Conservation (phyloP, 2,113 vertebrate species). For the Spermophilus dauricus region DNA sequence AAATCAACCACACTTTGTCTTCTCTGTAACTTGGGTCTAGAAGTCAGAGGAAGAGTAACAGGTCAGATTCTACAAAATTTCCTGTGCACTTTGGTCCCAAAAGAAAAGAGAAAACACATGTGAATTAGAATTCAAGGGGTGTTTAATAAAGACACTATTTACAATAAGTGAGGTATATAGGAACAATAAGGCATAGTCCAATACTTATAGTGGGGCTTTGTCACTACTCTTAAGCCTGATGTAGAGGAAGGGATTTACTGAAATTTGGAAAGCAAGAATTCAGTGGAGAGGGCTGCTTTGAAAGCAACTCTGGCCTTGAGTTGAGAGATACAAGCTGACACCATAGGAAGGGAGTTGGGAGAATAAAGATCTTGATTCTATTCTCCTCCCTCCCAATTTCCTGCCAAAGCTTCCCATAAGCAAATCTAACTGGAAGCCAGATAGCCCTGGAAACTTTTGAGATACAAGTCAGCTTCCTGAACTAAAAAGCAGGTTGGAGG, state of each 20-base stretch:
- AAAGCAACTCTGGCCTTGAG: not conserved
- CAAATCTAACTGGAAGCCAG: not conserved
- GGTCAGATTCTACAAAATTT: not conserved
- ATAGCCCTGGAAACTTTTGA: not conserved
- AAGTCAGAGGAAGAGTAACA: not conserved
- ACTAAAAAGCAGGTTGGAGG: not conserved
- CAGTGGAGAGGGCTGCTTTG: not conserved
- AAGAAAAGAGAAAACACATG: not conserved
- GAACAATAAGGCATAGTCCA: not conserved
- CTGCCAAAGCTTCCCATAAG: not conserved
- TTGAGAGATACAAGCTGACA: not conserved
- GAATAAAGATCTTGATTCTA: not conserved
- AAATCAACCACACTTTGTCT: not conserved
- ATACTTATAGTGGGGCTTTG: not conserved
- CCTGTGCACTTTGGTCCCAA: not conserved
- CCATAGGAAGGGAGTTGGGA: not conserved
- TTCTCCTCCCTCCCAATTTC: not conserved
- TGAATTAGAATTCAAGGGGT: not conserved
- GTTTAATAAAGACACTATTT: not conserved
- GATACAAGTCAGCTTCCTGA: not conserved
- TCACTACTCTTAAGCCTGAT: not conserved
- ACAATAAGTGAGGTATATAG: not conserved
- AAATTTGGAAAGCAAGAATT: slow-evolving; percentile 25
- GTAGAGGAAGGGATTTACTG: not conserved
- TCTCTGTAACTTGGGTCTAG: not conserved